Conservation (phyloP, 2,797 vertebrate species). For the Ara ararauna region DNA sequence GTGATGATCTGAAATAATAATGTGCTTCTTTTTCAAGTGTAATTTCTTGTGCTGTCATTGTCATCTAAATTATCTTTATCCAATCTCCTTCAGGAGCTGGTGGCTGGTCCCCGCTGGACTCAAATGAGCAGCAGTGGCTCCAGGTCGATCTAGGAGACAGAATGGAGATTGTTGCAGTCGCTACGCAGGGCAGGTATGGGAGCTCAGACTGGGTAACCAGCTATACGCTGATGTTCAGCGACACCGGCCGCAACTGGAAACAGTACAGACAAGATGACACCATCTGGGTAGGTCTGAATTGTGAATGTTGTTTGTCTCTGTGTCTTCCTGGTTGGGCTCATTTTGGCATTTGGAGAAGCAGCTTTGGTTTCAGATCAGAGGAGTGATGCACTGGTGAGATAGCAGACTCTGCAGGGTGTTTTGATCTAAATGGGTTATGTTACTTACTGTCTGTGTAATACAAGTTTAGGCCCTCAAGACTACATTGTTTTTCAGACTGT, state of each 20-base stretch:
- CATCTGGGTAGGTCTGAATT: constrained; percentile 84
- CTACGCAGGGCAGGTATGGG: constrained; percentile 90
- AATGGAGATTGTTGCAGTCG: constrained; percentile 86
- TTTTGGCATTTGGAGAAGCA: not conserved
- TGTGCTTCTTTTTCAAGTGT: not conserved
- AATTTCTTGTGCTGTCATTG: not conserved
- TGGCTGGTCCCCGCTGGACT: constrained; percentile 89
- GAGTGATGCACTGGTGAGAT: not conserved
- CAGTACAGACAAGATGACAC: constrained; percentile 89
- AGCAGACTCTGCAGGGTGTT: not conserved
- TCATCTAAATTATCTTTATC: not conserved
- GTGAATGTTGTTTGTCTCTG: not conserved
- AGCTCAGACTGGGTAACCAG: constrained; percentile 93
- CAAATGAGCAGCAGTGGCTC: constrained; percentile 88
- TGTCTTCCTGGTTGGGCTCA: not conserved
- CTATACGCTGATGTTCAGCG: constrained; percentile 91
- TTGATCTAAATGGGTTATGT: not conserved
- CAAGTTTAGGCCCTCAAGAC: not conserved
- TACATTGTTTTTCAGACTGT: not conserved
- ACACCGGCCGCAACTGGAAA: constrained; percentile 92
- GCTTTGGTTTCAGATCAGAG: not conserved
- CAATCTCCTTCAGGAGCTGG: constrained; percentile 84
- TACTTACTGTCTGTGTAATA: not conserved
- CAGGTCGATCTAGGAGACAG: constrained; percentile 90
- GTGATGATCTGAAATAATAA: not conserved